These are phyloP conservation scores for Halocaridina rubra DNA, from an alignment of 2,888 invertebrate genomes.

Conservation along the genomic window DNA sequence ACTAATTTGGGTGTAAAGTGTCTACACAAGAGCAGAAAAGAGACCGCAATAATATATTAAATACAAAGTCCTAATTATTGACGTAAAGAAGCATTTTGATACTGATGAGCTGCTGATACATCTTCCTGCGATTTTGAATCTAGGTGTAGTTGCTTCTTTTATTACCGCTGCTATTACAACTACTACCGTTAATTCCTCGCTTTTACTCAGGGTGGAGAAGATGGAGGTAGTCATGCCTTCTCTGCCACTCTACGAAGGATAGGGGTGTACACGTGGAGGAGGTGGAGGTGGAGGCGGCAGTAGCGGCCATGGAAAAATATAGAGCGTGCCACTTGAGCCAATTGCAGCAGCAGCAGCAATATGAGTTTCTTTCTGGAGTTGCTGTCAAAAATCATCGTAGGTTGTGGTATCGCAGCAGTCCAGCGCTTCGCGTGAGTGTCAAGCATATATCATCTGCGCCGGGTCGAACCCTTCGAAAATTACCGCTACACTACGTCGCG, in stretches of 20 bases:
- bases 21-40: no score
- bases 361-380: neutral
- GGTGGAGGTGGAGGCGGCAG: no score
- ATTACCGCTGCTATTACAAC: neutral
- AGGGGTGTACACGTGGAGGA: no score
- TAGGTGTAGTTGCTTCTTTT: neutral
- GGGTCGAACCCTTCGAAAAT: neutral
- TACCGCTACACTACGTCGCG: neutral
- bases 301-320: neutral
- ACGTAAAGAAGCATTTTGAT: no score
- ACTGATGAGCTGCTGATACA: no score
- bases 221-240: no score
- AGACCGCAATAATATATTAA: no score
- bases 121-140: neutral
- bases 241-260: no score
- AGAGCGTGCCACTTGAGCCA: neutral
- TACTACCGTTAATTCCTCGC: neutral
- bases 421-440: neutral
- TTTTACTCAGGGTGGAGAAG: no score
- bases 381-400: neutral
- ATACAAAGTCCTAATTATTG: no score
- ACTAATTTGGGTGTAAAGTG: no score
- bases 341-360: neutral
- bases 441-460: neutral
- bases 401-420: neutral